A percentile compares a stretch with the other conserved stretches of the same genome.
Conservation (phyloP, 2,888 invertebrate species). For the Drosophila differens region DNA sequence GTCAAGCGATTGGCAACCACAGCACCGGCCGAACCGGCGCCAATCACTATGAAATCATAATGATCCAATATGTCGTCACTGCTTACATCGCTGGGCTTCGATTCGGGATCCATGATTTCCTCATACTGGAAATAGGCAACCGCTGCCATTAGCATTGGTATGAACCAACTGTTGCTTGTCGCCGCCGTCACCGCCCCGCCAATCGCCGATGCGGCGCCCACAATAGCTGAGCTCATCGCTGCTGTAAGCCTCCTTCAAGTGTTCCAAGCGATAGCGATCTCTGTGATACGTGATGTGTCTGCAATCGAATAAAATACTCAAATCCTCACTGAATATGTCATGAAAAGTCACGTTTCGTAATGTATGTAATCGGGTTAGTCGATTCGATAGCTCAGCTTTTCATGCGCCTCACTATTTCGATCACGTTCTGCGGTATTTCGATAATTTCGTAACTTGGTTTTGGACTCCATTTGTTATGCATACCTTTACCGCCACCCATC, state of each 20-base stretch:
- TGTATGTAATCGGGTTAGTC: conserved; percentile 62
- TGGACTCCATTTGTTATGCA: conserved; percentile 39
- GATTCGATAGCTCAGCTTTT: conserved; percentile 42
- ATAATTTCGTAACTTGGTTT: conserved; percentile 62
- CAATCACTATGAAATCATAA: conserved; percentile 94
- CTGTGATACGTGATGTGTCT: conserved; percentile 50
- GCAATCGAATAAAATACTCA: conserved; percentile 34
- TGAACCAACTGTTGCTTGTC: conserved; percentile 91
- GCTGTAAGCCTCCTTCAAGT: conserved; percentile 15
- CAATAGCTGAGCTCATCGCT: conserved; percentile 89
- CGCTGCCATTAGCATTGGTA: conserved; percentile 93
- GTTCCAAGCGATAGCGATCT: conserved; percentile 12
- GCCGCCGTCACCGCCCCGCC: conserved; percentile 89
- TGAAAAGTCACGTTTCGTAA: conserved; percentile 52
- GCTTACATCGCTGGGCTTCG: conserved; percentile 90
- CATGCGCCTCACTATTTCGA: conserved; percentile 57
- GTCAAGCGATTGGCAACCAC: conserved; percentile 93
- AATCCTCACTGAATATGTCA: conserved; percentile 11
- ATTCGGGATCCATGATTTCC: conserved; percentile 93
- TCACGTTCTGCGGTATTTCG: conserved; percentile 51
- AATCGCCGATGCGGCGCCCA: conserved; percentile 88
- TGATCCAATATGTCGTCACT: conserved; percentile 88
- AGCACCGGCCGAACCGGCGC: conserved; percentile 95
- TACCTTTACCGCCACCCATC: conserved; percentile 7
- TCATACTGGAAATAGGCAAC: conserved; percentile 95